phyloP scores from a whole-genome alignment of 1,140 invertebrate genomes.

The Plectrocnemia conspersa region DNA sequence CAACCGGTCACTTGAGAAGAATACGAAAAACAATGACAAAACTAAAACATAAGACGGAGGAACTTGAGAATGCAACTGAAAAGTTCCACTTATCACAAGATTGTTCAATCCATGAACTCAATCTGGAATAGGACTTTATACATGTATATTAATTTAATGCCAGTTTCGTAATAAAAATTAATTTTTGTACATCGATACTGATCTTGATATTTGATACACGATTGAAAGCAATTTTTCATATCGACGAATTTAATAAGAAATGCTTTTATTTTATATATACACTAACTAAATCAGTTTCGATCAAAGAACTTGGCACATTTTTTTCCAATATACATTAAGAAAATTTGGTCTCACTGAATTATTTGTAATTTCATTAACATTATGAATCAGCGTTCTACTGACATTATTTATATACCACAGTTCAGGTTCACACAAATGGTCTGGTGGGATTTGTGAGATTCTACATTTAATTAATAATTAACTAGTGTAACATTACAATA shows the following conservation, averaged over 20 bases:
- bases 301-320: slow-evolving; percentile 35
- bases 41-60: slow-evolving; percentile 36
- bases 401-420: slow-evolving; percentile 26
- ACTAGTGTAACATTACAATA: slow-evolving; percentile 34
- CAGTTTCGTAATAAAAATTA: slow-evolving; percentile 8
- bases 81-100: slow-evolving; percentile 36
- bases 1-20: slow-evolving; percentile 28
- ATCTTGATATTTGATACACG: not conserved
- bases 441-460: slow-evolving; percentile 37
- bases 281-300: slow-evolving; percentile 29
- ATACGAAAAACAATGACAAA: slow-evolving; percentile 30
- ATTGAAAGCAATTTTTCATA: slow-evolving; percentile 11
- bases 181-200: not conserved
- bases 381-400: slow-evolving; percentile 27
- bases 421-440: slow-evolving; percentile 33
- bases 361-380: slow-evolving; percentile 28
- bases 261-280: too few species aligned
- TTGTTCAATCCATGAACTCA: slow-evolving; percentile 34
- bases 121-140: slow-evolving; percentile 30
- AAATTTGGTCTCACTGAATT: slow-evolving; percentile 36
- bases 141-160: slow-evolving; percentile 22
- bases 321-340: slow-evolving; percentile 33
- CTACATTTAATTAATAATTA: slow-evolving; percentile 34
- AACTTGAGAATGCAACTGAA: slow-evolving; percentile 35
- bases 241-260: too few species aligned